Base-by-base conservation (phyloP, 1,140 invertebrate species). In the Drosophila arawakana region DNA sequence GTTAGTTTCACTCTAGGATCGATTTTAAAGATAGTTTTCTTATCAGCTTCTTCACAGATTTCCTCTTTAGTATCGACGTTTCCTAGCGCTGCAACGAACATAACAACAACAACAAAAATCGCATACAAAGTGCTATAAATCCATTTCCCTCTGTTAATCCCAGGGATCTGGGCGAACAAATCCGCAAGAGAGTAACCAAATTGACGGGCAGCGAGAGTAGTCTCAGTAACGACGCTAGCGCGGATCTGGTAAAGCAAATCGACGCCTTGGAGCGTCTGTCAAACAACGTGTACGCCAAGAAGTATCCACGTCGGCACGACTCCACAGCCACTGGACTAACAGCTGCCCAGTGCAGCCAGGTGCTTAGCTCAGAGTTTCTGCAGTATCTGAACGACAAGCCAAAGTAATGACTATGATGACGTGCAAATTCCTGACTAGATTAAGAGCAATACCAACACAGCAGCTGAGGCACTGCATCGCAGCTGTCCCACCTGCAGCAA, bases 111-210 rank as follows among this genome's bases (percentile, higher is more conserved):
- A 52, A 62, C 62, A 75, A 37, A 34, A 58, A 72, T 5, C 55
- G 43, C 44, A 47, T 57, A 49, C 30, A 67, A 34, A 62, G 25
- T 7, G 7, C 46, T 73, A 59, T 59, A 61, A 72, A 75, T 35
- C 25, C 25, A 46, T 79, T 72, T 82, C 81, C 89, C 83, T 86
- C 85, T 59, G 49, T 62, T 37, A 25, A 46, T 84, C 78, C 94
- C 92, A 97, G 97, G 84, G 97, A 97, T 93, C 92, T 97, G 47
- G 96, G 95, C 60, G 94, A 96, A 81, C 94, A 95, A 82, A 94
- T 98, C 70, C 94, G 96, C 75, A 93, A 95, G 37, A 94, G 95
- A 92, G 88, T 97, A 0, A 95, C 95, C 80, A 78, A 92, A 73
- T 93, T 95, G 2, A 97, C 97, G 86, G 34, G 50, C 30, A 93